Base-by-base conservation (phyloP, 2,797 vertebrate species). In the Hydrophis major region DNA sequence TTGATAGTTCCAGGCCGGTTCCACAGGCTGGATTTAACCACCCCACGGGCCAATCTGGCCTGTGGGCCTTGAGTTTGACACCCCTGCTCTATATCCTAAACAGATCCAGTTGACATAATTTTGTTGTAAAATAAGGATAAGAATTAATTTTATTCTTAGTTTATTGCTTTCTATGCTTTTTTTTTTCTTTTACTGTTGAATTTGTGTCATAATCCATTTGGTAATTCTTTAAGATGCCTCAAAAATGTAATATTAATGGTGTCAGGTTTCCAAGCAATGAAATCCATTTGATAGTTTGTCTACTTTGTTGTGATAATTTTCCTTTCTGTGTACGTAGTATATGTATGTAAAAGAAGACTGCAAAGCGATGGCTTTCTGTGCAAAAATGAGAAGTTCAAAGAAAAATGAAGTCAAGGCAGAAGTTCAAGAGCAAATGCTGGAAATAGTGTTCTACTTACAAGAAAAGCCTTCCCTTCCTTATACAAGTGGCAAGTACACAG, bases 341-440 rank as follows among this genome's bases (percentile, higher is more conserved):
- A 98, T 99, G 98, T 98, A 98, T 95, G 98, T 98, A 96, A 98
- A 97, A 97, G 97, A 98, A 96, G 97, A 98, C 96, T 97, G 97
- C 96, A 97, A 98, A 99, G 98, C 98, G 95, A 98, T 99, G 98
- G 99, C 99, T 98, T 99, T 99, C 97, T 99, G 99, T 98, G 98
- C 98, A 94, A 99, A 99, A 97, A 99, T 99, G 98, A 98, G 98
- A 98, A 98, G 96, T 97, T 98, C 98, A 47, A 98, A 96, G 96
- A 99, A 97, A 91, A 93, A 91, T 18, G 98, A 98, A 27, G 96
- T 97, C 89, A 96, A 95, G 59, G 92, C 96, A 89, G 96, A 98
- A 27, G 94, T 94, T 93, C 97, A 98, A 7, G 96, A 96, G 93
- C 98, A 96, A 59, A 99, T 99, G 87, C 96, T 99, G 89, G 98